phyloP scores from a whole-genome alignment of 2,113 vertebrate genomes.

The Micronycteris hirsuta region DNA sequence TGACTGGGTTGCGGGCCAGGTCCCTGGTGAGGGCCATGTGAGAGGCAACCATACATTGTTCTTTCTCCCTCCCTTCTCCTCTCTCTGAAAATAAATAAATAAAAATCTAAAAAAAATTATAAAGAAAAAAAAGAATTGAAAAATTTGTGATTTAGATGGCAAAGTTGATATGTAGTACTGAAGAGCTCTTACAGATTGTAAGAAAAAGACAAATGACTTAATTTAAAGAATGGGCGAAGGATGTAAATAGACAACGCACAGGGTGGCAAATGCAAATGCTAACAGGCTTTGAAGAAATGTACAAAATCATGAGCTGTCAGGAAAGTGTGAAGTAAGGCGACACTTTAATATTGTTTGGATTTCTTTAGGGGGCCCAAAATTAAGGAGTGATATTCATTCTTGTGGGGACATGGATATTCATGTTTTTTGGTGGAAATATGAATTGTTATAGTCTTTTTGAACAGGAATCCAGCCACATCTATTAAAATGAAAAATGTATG shows the following conservation, averaged over 20 bases:
- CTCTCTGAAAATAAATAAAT: no score
- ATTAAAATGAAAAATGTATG: constrained; percentile 27
- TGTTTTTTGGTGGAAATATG: neutral
- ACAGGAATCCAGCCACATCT: neutral
- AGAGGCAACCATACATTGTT: no score
- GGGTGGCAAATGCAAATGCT: neutral
- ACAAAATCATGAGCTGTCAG: neutral
- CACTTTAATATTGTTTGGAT: neutral
- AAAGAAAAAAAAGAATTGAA: neutral
- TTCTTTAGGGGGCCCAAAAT: neutral
- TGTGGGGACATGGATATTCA: neutral
- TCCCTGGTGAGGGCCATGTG: no score
- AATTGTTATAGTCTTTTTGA: neutral
- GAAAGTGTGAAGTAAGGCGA: neutral
- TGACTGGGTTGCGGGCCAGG: no score
- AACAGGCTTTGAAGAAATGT: neutral
- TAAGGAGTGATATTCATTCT: constrained; percentile 33
- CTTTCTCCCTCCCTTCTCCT: no score
- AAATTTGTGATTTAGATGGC: constrained; percentile 1
- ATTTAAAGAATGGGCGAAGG: neutral
- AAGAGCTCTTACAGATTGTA: constrained; percentile 17
- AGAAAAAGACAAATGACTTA: constrained; percentile 20
- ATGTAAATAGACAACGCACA: neutral
- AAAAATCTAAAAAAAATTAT: neutral
- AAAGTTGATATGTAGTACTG: neutral